Conservation (phyloP, 2,888 invertebrate genomes). For the Autographa pulchrina region DNA sequence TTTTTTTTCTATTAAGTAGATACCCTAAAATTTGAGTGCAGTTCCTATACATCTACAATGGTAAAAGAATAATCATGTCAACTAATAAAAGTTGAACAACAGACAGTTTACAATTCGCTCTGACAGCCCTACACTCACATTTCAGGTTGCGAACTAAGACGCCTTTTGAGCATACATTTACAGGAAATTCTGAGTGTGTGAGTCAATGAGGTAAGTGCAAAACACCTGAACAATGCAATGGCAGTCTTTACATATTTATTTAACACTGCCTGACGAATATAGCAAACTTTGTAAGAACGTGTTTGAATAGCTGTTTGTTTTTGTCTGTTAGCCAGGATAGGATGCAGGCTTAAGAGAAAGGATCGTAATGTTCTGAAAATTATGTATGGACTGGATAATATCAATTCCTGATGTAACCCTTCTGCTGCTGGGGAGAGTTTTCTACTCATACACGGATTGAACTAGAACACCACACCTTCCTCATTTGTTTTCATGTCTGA, state of each 20-base stretch:
- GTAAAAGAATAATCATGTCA: too few relatives aligned
- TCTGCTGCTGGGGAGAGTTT: too few relatives aligned
- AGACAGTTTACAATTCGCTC: background rate
- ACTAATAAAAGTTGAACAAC: background rate
- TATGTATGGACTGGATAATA: background rate
- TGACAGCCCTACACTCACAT: conserved; percentile 20
- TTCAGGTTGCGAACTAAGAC: conserved; percentile 29
- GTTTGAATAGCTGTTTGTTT: conserved; percentile 13
- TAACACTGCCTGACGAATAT: conserved; percentile 61
- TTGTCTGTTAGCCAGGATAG: conserved; percentile 24
- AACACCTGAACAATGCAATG: conserved; percentile 73
- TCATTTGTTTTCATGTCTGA: too few relatives aligned
- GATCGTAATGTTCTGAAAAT: conserved; percentile 31
- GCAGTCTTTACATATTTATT: conserved; percentile 69
- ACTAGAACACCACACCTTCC: too few relatives aligned
- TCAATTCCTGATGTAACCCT: too few relatives aligned
- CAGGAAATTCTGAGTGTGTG: conserved; percentile 63
- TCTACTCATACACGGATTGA: too few relatives aligned
- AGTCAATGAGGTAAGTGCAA: conserved; percentile 62
- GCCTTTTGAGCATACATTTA: conserved; percentile 34
- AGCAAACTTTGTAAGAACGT: conserved; percentile 40
- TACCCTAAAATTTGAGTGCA: too few relatives aligned
- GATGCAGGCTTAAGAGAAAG: conserved; percentile 43
- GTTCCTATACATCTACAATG: too few relatives aligned
- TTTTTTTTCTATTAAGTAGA: too few relatives aligned